phyloP scores from a whole-genome alignment of 2,888 invertebrate species.

The Nymphalis polychloros region DNA sequence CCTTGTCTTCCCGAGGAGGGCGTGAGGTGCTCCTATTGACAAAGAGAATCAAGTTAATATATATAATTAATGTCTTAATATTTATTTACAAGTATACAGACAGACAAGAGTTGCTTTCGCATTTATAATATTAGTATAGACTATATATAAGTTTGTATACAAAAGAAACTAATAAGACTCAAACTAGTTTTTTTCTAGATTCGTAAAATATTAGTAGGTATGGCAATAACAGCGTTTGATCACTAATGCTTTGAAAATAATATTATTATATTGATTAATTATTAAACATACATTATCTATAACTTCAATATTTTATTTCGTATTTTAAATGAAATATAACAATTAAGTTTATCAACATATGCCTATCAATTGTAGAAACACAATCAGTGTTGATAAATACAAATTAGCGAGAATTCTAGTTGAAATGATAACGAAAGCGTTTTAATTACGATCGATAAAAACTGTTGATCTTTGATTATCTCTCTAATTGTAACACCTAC shows the following conservation, averaged over 20 bases:
- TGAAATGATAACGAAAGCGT: slow-evolving; percentile 8
- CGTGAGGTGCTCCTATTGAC: slow-evolving; percentile 84
- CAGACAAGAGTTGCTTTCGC: too few relatives aligned
- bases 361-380: slow-evolving; percentile 6
- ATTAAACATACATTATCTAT: too few relatives aligned
- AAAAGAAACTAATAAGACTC: too few relatives aligned
- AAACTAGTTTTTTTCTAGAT: too few relatives aligned
- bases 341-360: slow-evolving; percentile 9
- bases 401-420: slow-evolving; percentile 26
- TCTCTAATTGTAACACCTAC: slow-evolving; percentile 31
- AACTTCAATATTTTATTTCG: too few relatives aligned
- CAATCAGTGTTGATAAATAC: slow-evolving; percentile 17
- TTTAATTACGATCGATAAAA: slow-evolving; percentile 28
- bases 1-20: slow-evolving; percentile 79
- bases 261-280: too few relatives aligned
- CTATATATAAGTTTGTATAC: too few relatives aligned
- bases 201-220: too few relatives aligned
- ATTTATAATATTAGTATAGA: too few relatives aligned
- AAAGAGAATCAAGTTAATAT: slow-evolving; percentile 15
- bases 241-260: too few relatives aligned
- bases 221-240: too few relatives aligned
- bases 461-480: slow-evolving; percentile 22
- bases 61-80: not conserved
- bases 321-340: slow-evolving; percentile 2
- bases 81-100: too few relatives aligned